phyloP scores from a whole-genome alignment of 2,113 vertebrate species.

The Zingel zingel region DNA sequence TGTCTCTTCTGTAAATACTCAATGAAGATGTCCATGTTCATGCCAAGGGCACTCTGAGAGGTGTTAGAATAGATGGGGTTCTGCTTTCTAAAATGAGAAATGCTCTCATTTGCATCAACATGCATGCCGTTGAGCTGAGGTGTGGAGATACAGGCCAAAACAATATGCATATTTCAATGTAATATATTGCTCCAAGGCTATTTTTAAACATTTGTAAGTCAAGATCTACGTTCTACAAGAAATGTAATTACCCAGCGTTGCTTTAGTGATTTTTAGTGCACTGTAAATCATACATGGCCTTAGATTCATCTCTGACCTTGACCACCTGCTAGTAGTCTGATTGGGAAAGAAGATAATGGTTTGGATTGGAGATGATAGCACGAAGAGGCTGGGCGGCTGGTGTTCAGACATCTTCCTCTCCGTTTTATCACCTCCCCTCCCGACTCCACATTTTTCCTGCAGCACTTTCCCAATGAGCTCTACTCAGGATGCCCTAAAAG shows the following conservation, averaged over 20 bases:
- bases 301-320: slow-evolving; percentile 67
- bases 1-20: neutral
- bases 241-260: slow-evolving; percentile 53
- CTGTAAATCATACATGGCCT: slow-evolving; percentile 47
- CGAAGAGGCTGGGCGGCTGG: slow-evolving; percentile 27
- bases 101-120: slow-evolving; percentile 89
- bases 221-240: slow-evolving; percentile 21
- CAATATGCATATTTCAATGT: slow-evolving; percentile 14
- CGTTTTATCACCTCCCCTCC: slow-evolving; percentile 48
- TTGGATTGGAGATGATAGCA: slow-evolving; percentile 44
- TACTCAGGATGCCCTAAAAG: slow-evolving; percentile 89
- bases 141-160: slow-evolving; percentile 92
- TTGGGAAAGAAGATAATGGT: slow-evolving; percentile 47
- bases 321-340: slow-evolving; percentile 67
- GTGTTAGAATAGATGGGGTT: slow-evolving; percentile 89
- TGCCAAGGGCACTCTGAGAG: slow-evolving; percentile 93
- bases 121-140: slow-evolving; percentile 95
- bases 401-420: slow-evolving; percentile 45
- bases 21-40: slow-evolving; percentile 89
- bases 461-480: slow-evolving; percentile 75
- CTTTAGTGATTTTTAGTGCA: slow-evolving; percentile 43
- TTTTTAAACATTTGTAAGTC: slow-evolving; percentile 41
- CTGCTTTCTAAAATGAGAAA: slow-evolving; percentile 87
- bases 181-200: slow-evolving; percentile 7
- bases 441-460: slow-evolving; percentile 23